Conservation (phyloP, 2,113 vertebrate genomes). For the Ictidomys tridecemlineatus region DNA sequence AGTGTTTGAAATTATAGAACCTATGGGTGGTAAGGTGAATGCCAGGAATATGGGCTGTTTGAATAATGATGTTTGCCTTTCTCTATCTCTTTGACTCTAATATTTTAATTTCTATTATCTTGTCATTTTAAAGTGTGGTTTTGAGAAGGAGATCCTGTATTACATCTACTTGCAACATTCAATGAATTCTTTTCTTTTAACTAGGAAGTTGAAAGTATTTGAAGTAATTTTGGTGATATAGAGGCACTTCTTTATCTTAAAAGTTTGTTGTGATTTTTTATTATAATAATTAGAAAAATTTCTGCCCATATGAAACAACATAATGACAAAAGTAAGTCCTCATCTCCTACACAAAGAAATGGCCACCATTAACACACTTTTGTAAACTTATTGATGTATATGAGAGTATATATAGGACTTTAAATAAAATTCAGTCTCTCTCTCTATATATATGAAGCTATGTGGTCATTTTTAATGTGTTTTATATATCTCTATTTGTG, state of each 20-base stretch:
- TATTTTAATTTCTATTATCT: background rate
- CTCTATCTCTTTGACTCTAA: background rate
- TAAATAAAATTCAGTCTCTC: background rate
- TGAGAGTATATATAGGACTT: background rate
- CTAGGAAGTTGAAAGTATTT: constrained; percentile 29
- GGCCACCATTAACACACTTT: background rate
- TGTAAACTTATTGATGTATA: background rate
- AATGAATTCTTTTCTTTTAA: constrained; percentile 15
- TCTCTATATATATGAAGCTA: background rate
- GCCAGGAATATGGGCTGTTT: background rate
- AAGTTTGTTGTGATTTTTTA: background rate
- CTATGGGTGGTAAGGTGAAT: background rate
- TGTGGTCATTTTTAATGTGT: background rate
- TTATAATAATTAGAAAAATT: background rate
- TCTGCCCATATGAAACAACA: background rate
- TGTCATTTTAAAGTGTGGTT: background rate
- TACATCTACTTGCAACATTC: background rate
- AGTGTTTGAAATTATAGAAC: background rate
- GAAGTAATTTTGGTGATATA: background rate
- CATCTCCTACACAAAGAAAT: background rate
- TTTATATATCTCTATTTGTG: background rate
- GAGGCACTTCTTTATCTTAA: constrained; percentile 30
- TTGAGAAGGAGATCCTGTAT: background rate
- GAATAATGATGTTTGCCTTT: too few species aligned
- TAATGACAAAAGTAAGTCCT: background rate